phyloP scores from a whole-genome alignment of 1,140 invertebrate genomes.

The Papilio polytes region DNA sequence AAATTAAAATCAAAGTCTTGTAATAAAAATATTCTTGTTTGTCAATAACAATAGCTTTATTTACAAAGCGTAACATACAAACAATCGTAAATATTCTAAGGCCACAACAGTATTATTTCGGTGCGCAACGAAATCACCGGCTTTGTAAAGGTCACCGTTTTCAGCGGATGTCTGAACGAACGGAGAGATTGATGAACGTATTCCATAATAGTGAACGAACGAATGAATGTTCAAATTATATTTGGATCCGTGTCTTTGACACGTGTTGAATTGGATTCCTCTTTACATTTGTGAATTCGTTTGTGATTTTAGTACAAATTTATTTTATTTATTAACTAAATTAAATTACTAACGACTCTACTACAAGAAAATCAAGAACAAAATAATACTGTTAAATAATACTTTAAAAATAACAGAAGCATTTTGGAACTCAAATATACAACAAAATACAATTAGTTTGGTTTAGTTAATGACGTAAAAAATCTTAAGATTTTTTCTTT shows the following conservation, averaged over 20 bases:
- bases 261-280: not conserved
- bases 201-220: slow-evolving; percentile 19
- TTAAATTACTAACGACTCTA: not conserved
- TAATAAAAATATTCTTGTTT: not conserved
- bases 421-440: no score
- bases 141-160: slow-evolving; percentile 1
- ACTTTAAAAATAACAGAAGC: no score
- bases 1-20: no score
- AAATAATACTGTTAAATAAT: no score
- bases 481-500: no score
- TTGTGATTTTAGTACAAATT: not conserved
- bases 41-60: not conserved
- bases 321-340: not conserved
- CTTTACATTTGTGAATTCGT: not conserved
- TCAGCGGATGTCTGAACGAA: not conserved
- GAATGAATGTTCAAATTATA: slow-evolving; percentile 34
- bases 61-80: not conserved
- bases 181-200: slow-evolving; percentile 24
- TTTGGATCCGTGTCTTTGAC: slow-evolving; percentile 21
- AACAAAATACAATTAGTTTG: no score
- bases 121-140: slow-evolving; percentile 15
- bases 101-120: slow-evolving; percentile 25
- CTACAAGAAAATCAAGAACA: no score
- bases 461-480: no score
- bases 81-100: slow-evolving; percentile 18